A percentile compares a stretch with the other conserved stretches of the same genome.
phyloP scores from a whole-genome alignment of 2,888 invertebrate genomes.

The Hydraecia micacea region DNA sequence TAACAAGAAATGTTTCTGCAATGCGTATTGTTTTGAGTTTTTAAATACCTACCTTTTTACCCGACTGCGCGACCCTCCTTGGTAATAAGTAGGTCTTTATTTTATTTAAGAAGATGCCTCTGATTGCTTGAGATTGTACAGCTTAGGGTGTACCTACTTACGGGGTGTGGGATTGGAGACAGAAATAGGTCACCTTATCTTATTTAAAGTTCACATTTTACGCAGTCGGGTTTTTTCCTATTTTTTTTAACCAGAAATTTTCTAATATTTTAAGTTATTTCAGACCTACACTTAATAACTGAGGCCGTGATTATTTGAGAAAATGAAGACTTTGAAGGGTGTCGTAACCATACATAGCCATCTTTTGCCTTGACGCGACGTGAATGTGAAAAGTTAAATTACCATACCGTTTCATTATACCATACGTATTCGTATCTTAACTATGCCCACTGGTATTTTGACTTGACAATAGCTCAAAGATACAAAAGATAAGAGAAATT shows the following conservation, averaged over 20 bases:
- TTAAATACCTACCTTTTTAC: neutral
- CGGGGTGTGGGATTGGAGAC: neutral
- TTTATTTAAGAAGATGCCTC: neutral
- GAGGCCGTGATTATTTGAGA: neutral
- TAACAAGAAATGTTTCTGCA: neutral
- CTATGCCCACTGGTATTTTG: constrained; percentile 40
- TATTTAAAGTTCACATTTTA: neutral
- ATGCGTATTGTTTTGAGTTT: neutral
- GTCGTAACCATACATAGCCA: neutral
- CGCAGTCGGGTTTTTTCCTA: neutral
- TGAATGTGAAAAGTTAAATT: constrained; percentile 22
- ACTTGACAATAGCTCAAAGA: constrained; percentile 51
- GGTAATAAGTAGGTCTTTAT: neutral
- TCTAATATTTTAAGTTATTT: neutral
- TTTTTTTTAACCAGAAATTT: neutral
- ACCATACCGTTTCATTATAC: constrained; percentile 17
- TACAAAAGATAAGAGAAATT: constrained; percentile 60
- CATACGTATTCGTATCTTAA: constrained; percentile 27
- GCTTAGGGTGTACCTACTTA: neutral
- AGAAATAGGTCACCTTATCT: neutral
- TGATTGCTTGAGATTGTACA: neutral
- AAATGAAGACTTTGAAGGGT: neutral
- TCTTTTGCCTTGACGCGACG: neutral
- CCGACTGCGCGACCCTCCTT: neutral
- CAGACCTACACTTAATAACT: neutral